These are phyloP conservation scores for Epicampocera succincta DNA, from an alignment of 2,888 invertebrate genomes.

Conservation along the genomic window DNA sequence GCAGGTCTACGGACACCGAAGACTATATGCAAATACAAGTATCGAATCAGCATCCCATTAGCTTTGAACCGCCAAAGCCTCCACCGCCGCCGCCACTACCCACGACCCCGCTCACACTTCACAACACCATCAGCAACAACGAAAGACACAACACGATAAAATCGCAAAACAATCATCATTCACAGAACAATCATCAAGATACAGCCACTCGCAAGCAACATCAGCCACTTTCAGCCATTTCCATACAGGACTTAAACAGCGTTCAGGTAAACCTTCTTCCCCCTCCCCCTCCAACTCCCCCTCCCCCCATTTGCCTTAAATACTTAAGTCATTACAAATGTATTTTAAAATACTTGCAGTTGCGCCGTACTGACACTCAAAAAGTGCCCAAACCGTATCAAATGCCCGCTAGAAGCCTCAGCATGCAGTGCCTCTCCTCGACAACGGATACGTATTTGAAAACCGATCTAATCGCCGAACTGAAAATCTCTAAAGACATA, in stretches of 20 bases:
- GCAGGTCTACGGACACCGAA: conserved; percentile 81
- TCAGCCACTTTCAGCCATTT: conserved; percentile 93
- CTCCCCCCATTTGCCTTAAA: too few relatives aligned
- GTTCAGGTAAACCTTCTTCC: conserved; percentile 84
- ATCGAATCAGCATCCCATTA: conserved; percentile 78
- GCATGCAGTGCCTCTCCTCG: conserved; percentile 87
- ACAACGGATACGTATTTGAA: conserved; percentile 88
- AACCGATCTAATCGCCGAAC: conserved; percentile 93
- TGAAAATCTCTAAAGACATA: conserved; percentile 95
- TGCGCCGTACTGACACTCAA: conserved; percentile 87
- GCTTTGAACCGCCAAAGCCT: conserved; percentile 79
- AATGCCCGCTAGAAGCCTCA: conserved; percentile 90
- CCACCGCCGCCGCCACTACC: conserved; percentile 84
- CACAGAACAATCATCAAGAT: conserved; percentile 79
- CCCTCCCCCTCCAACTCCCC: too few relatives aligned
- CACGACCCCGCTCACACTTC: conserved; percentile 76
- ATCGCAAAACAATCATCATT: conserved; percentile 74
- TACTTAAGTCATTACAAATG: not conserved
- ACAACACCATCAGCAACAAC: conserved; percentile 71
- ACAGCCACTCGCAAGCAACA: conserved; percentile 83
- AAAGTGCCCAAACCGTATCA: conserved; percentile 91
- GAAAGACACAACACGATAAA: conserved; percentile 72
- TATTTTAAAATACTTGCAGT: conserved; percentile 76
- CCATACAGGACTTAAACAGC: conserved; percentile 92
- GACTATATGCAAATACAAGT: conserved; percentile 84